A percentile compares a stretch with the other conserved stretches of the same genome.
Conservation (phyloP, 2,888 invertebrate genomes). For the Campaea margaritaria region DNA sequence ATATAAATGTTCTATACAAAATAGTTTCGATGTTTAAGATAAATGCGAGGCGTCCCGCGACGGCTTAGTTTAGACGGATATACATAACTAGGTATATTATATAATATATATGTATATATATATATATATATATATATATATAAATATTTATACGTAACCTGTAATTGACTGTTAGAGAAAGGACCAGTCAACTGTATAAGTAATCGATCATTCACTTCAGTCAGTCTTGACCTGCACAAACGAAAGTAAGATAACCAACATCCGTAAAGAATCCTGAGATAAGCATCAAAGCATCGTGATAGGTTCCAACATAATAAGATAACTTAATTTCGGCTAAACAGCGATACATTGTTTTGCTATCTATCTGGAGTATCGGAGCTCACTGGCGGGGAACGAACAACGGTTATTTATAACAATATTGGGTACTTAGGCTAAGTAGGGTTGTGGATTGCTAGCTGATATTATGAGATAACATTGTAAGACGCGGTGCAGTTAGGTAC, state of each 20-base stretch:
- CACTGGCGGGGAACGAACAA: slow-evolving; percentile 35
- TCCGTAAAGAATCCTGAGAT: not conserved
- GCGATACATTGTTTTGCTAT: slow-evolving; percentile 42
- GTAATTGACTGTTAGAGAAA: slow-evolving; percentile 13
- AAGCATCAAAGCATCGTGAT: slow-evolving; percentile 9
- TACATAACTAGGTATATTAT: too few relatives aligned
- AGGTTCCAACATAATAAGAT: slow-evolving; percentile 14
- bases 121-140: too few relatives aligned
- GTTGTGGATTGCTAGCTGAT: slow-evolving; percentile 9
- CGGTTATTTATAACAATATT: slow-evolving; percentile 27
- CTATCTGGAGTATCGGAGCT: slow-evolving; percentile 44
- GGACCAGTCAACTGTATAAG: slow-evolving; percentile 1
- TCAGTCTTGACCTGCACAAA: slow-evolving; percentile 16
- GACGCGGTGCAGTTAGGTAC: too few relatives aligned
- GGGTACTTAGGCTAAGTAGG: slow-evolving; percentile 21
- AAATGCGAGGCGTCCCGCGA: too few relatives aligned
- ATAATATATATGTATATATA: too few relatives aligned
- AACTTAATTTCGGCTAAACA: slow-evolving; percentile 34
- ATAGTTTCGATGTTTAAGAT: too few relatives aligned
- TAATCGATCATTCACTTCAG: slow-evolving; percentile 19
- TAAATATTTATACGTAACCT: too few relatives aligned
- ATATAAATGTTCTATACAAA: too few relatives aligned
- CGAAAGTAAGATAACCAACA: slow-evolving; percentile 22
- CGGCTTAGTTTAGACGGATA: too few relatives aligned
- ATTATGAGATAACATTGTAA: slow-evolving; percentile 19